Evolutionary conservation across 2,888 invertebrate genomes (phyloP).

Genomic region (Tupiocoris notatus): DNA sequence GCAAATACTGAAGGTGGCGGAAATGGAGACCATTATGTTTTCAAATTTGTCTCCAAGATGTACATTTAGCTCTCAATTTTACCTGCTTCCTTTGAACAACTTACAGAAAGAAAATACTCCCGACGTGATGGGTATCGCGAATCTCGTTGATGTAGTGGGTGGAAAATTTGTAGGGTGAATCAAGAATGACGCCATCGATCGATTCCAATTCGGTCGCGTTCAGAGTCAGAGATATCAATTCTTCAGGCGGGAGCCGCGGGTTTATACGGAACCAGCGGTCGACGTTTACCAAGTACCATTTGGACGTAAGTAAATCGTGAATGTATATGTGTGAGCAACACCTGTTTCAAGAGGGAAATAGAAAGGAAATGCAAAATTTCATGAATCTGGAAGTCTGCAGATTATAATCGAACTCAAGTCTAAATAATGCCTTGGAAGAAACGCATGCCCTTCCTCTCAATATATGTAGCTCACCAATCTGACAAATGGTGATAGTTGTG

Average conservation of each 20-base stretch:
- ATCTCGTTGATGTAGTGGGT: conserved; percentile 14
- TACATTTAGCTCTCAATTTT: too few species aligned
- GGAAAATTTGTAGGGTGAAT: background rate
- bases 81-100: too few species aligned
- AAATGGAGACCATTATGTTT: too few species aligned
- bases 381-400: too few species aligned
- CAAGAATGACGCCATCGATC: conserved; percentile 1
- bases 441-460: too few species aligned
- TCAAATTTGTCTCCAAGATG: too few species aligned
- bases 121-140: background rate
- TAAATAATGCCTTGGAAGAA: too few species aligned
- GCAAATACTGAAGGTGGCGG: too few species aligned
- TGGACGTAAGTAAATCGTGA: background rate
- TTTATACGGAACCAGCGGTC: conserved; percentile 9
- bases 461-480: background rate
- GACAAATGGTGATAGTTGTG: background rate
- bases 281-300: conserved; percentile 3
- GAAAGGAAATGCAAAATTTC: too few species aligned
- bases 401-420: too few species aligned
- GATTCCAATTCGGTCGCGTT: background rate
- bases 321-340: conserved; percentile 14
- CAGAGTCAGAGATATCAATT: background rate
- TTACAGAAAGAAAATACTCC: conserved; percentile 1
- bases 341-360: background rate
- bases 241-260: background rate